These are phyloP conservation scores for Ceratina australensis DNA, from an alignment of 1,140 invertebrate genomes.

Conservation along the genomic window DNA sequence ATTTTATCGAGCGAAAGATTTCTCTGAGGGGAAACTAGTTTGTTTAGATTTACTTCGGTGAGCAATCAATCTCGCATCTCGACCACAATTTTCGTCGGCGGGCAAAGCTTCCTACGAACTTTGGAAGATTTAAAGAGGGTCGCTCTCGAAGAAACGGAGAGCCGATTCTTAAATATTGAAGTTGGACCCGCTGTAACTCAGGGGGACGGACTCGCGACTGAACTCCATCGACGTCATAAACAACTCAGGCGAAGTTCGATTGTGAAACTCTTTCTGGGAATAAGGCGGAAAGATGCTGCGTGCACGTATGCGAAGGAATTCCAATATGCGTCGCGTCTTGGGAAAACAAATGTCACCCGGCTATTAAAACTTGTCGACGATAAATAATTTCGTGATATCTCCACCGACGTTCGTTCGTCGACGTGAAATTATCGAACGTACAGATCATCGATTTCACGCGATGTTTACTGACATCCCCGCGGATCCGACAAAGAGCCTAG, in stretches of 20 bases:
- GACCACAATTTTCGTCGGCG: neutral
- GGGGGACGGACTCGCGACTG: conserved; percentile 27
- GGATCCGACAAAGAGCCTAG: too few relatives aligned
- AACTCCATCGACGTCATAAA: conserved; percentile 71
- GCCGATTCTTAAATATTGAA: conserved; percentile 56
- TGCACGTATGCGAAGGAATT: conserved; percentile 6
- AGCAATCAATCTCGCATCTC: conserved; percentile 24
- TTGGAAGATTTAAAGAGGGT: conserved; percentile 4
- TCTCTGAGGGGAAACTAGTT: too few relatives aligned
- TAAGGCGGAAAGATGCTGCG: conserved; percentile 48
- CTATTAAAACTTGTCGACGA: conserved; percentile 69
- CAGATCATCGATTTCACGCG: too few relatives aligned
- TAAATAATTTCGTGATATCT: conserved; percentile 52
- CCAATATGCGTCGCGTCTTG: conserved; percentile 52
- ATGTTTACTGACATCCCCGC: too few relatives aligned
- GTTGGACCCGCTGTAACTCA: conserved; percentile 46
- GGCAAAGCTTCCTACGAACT: neutral
- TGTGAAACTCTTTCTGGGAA: conserved; percentile 75
- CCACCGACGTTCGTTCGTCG: neutral
- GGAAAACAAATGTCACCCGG: conserved; percentile 67
- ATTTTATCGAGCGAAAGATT: too few relatives aligned
- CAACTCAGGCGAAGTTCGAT: conserved; percentile 77
- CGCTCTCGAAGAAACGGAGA: conserved; percentile 25
- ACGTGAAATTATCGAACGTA: too few relatives aligned
- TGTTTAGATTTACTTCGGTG: too few relatives aligned